Percentiles rank a stretch among this genome's conserved stretches.
Evolutionary conservation across 2,113 vertebrate genomes (phyloP).

Genomic region (Agelaius phoeniceus): DNA sequence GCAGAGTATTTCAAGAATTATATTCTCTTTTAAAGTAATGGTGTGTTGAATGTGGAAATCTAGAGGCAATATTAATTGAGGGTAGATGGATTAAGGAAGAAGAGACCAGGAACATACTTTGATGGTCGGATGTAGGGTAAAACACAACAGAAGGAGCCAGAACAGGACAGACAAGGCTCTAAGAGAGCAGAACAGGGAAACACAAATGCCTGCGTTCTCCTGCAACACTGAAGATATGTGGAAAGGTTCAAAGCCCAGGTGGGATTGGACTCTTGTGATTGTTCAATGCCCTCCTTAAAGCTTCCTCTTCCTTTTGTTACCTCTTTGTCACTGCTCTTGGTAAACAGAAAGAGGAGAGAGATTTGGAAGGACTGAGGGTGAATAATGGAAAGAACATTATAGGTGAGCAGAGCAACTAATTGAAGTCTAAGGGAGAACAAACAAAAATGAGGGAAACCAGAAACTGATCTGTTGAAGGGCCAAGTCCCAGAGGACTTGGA

Average conservation of each 20-base stretch:
- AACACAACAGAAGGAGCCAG: not conserved
- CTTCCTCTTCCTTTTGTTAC: not conserved
- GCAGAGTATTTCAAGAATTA: not conserved
- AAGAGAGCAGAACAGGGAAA: not conserved
- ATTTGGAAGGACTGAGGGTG: not conserved
- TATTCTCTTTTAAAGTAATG: conserved; percentile 2
- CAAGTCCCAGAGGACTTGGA: not conserved
- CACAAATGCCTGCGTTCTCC: not conserved
- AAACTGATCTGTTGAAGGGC: not conserved
- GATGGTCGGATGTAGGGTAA: not conserved
- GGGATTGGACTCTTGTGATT: not conserved
- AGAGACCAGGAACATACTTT: not conserved
- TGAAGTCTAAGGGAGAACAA: not conserved
- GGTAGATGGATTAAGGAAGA: conserved; percentile 16
- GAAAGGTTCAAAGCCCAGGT: not conserved
- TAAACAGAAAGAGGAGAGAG: not conserved
- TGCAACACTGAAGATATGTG: not conserved
- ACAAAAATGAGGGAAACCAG: not conserved
- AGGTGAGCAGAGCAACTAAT: not conserved
- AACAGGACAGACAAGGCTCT: not conserved
- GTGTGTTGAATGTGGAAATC: not conserved
- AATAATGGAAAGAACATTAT: not conserved
- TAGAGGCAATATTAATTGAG: not conserved
- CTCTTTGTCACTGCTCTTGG: not conserved
- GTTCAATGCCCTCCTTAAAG: not conserved